Percentiles rank a stretch among this genome's conserved stretches.
Conservation (phyloP, 2,113 vertebrate genomes). For the Campylomormyrus numenius region DNA sequence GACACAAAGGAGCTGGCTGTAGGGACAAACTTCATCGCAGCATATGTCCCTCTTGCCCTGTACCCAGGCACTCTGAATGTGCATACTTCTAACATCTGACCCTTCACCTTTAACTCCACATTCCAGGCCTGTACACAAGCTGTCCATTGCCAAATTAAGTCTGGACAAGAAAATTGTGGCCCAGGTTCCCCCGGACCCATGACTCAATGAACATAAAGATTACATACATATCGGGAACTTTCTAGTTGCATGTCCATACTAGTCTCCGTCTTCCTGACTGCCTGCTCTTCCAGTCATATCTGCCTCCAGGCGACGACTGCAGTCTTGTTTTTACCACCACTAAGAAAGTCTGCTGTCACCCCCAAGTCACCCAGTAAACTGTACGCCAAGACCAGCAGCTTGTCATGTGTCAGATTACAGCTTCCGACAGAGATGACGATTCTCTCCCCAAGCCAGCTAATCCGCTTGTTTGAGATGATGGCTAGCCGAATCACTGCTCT, state of each 20-base stretch:
- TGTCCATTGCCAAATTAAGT: neutral
- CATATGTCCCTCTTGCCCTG: neutral
- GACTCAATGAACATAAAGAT: neutral
- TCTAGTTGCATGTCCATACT: neutral
- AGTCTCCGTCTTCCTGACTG: neutral
- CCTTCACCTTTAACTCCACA: neutral
- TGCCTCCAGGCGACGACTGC: neutral
- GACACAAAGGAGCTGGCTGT: neutral
- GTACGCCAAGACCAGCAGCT: neutral
- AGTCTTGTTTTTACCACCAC: neutral
- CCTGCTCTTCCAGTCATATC: neutral
- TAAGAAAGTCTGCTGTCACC: neutral
- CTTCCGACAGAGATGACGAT: neutral
- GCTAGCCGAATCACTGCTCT: neutral
- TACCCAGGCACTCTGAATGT: neutral
- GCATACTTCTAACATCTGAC: neutral
- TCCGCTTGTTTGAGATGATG: neutral
- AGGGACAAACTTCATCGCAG: neutral
- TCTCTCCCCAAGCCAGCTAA: neutral
- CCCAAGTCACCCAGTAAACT: neutral
- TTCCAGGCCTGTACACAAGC: neutral
- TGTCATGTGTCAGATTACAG: neutral
- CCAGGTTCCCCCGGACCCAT: neutral
- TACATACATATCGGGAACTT: neutral
- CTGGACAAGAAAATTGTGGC: neutral